These are phyloP conservation scores for Agelastica alni DNA, from an alignment of 2,888 invertebrate genomes.

Conservation along the genomic window DNA sequence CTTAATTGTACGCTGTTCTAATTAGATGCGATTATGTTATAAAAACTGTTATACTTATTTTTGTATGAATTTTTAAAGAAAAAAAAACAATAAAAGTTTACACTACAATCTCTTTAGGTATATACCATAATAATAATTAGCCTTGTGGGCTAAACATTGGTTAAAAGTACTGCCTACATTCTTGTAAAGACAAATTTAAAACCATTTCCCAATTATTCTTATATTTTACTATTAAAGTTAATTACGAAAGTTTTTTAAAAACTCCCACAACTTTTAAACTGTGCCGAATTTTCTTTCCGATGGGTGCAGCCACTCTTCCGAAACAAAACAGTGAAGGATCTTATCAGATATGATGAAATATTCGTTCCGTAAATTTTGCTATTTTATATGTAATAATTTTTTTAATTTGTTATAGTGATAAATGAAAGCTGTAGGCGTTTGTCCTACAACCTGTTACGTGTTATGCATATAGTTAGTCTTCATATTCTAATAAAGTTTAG, in stretches of 20 bases:
- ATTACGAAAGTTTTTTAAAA: slow-evolving; percentile 6
- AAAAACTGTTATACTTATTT: no score
- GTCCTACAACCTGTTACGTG: not conserved
- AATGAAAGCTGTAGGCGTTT: not conserved
- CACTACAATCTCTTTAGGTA: no score
- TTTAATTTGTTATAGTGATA: not conserved
- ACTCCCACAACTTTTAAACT: slow-evolving; percentile 4
- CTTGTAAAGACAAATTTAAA: not conserved
- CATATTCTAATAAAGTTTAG: not conserved
- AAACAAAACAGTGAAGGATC: not conserved
- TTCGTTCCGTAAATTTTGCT: not conserved
- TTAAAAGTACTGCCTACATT: not conserved
- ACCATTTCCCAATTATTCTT: not conserved
- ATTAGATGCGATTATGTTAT: no score
- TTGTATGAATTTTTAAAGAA: no score
- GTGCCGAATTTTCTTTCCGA: not conserved
- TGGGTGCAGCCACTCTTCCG: not conserved
- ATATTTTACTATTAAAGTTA: slow-evolving; percentile 5
- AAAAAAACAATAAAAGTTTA: no score
- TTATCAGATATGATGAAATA: not conserved
- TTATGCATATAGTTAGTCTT: not conserved
- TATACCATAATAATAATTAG: no score
- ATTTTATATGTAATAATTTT: not conserved
- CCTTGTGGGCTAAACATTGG: no score
- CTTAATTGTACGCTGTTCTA: no score